Evolutionary conservation across 2,113 vertebrate genomes (phyloP), one percentile per base, ranked within the genome.

Genomic region (Cyanoramphus novaezelandiae): DNA sequence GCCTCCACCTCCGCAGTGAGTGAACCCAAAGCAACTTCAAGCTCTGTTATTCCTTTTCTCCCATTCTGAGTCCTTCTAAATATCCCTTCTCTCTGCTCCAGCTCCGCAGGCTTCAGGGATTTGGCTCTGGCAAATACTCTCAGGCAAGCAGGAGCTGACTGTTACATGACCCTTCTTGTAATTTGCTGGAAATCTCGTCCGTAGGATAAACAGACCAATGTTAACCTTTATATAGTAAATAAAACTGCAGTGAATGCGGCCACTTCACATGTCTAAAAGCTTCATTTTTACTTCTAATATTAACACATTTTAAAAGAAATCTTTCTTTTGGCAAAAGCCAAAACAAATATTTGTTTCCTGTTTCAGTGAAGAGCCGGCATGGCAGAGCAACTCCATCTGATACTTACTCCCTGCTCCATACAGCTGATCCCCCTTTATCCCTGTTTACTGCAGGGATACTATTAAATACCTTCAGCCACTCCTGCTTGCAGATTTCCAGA

Each of bases 101-200:
- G 69, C 91, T 95, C 86, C 9, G 1, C 49, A 64, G 86, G 77
- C 93, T 94, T 92, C 74, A 89, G 96, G 93, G 96, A 93, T 94
- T 96, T 96, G 96, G 91, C 68, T 87, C 90, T 92, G 82, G 86
- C 93, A 96, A 85, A 96, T 65, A 72, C 85, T 84, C 96, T 84
- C 86, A 93, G 84, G 94, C 91, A 80, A 93, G 93, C 74, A 41
- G 92, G 94, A 97, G 95, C 96, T 97, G 97, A 96, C 96, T 97
- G 95, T 95, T 97, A 95, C 86, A 92, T 97, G 96, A 97, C 96
- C 96, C 90, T 97, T 92, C 96, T 88, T 97, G 96, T 93, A 87
- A 96, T 97, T 94, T 97, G 84, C 96, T 97, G 95, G 96, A 96
- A 97, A 90, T 90, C 95, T 97, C n/a, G 1, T 84, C 95, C 23